Evolutionary conservation across 2,888 invertebrate species (phyloP).

Genomic region (Drosophila aldrichi): DNA sequence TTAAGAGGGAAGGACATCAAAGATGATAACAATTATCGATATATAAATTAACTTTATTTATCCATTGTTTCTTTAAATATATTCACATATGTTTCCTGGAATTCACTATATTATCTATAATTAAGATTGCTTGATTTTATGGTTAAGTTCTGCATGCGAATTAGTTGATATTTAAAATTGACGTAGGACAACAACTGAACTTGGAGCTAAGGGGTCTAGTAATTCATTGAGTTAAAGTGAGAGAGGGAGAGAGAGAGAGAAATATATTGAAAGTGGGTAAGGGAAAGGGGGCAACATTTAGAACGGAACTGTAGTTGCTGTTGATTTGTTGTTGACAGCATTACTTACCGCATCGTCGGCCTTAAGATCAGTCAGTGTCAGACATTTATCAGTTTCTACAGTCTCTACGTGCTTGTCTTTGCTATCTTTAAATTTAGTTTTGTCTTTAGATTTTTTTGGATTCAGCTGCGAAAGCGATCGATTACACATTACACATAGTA

Average conservation of each 20-base stretch:
- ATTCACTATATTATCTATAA: no score
- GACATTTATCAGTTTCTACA: constrained; percentile 81
- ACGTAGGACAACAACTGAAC: not conserved
- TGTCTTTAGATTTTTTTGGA: constrained; percentile 77
- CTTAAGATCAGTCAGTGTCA: constrained; percentile 83
- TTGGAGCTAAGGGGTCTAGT: not conserved
- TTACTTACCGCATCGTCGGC: constrained; percentile 84
- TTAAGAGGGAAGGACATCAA: not conserved
- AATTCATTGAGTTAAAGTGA: not conserved
- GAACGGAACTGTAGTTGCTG: constrained; percentile 4
- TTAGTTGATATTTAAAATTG: not conserved
- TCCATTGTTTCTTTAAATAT: no score
- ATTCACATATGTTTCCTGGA: no score
- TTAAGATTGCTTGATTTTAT: no score
- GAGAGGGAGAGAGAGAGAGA: not conserved
- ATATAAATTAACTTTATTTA: no score
- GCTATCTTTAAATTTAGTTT: constrained; percentile 75
- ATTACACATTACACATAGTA: constrained; percentile 58
- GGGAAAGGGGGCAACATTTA: not conserved
- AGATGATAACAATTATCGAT: not conserved
- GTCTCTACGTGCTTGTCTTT: constrained; percentile 77
- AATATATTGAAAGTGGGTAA: not conserved
- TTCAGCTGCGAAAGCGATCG: constrained; percentile 74
- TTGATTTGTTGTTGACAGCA: constrained; percentile 8
- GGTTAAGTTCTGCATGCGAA: constrained; percentile 29